Evolutionary conservation across 2,888 invertebrate species (phyloP).

Genomic region (Neocrepidodera transversa): DNA sequence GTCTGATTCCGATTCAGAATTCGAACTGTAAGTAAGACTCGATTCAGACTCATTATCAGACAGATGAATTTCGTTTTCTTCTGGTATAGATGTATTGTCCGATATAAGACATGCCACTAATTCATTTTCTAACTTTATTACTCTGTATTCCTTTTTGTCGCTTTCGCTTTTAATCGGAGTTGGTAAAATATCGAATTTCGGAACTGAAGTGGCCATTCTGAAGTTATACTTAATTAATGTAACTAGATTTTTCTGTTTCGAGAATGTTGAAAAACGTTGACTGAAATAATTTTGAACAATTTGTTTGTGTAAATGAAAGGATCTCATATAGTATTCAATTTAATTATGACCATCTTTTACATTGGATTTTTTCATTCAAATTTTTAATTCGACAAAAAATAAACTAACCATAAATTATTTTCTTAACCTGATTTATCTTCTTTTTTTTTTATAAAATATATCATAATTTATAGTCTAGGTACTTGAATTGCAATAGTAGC

Average conservation of each 20-base stretch:
- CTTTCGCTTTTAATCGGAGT: conserved; percentile 75
- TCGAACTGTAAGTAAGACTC: conserved; percentile 52
- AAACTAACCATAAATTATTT: not conserved
- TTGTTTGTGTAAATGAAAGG: not conserved
- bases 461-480: too few species aligned
- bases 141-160: conserved; percentile 77
- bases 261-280: not conserved
- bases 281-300: not conserved
- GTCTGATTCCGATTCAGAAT: conserved; percentile 47
- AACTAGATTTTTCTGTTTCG: not conserved
- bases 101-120: conserved; percentile 76
- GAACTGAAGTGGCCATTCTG: not conserved
- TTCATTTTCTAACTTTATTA: conserved; percentile 73
- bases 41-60: conserved; percentile 57
- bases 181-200: conserved; percentile 47
- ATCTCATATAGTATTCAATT: not conserved
- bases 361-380: too few species aligned
- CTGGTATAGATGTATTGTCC: conserved; percentile 58
- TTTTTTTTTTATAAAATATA: too few species aligned
- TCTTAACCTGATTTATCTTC: too few species aligned
- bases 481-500: too few species aligned
- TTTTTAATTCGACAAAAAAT: too few species aligned
- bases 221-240: not conserved
- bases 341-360: not conserved
- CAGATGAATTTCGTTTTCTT: conserved; percentile 57